Base-by-base conservation (phyloP, 2,888 invertebrate genomes). In the Metellina segmentata region DNA sequence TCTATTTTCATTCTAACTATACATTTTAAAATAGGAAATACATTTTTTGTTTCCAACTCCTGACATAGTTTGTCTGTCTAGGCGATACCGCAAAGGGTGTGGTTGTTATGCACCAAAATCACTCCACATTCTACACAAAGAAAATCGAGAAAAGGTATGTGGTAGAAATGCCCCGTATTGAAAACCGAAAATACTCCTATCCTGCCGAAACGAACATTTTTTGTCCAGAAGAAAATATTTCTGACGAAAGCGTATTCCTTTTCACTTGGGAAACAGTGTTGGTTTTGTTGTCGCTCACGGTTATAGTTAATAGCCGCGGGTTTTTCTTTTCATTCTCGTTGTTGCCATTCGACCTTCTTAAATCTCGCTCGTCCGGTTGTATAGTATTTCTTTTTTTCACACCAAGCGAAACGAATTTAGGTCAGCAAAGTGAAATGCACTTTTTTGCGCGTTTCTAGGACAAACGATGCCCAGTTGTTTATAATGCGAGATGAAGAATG, bases 321-420 rank as follows among this genome's bases (percentile, higher is more conserved):
- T 20, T 81, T 77, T 81, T 74, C 77, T 61, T 86, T 85, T 81
- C 74, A 74, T 89, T 69, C 49, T 8, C 51, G 81, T 51, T 61
- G 61, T 61, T 85, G 85, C 77, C 82, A 86, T 86, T 69, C 90
- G 90, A 86, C 90, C 90, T 91, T 91, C 86, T 86, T 91, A 91
- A 91, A 86, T 85, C 90, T 71, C 82, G 86, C 90, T 82, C 86
- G 86, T 91, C 90, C 86, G 86, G 90, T 86, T 90, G 86, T 86
- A 77, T 79, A 74, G 74, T 91, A 52, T 82, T 91, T 91, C 75
- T 90, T 86, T 91, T 90, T 82, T 81, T 70, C 75, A 81, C 85
- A 82, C 89, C 89, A 77, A 79, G 79, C 81, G 81, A 90, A 86
- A 91, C 79, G 75, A 91, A 91, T 91, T 86, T 91, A 85, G 90